Percentiles rank a stretch among this genome's conserved stretches.
These are phyloP conservation scores for Rhea americana DNA, from an alignment of 2,113 vertebrate species.

Conservation along the genomic window DNA sequence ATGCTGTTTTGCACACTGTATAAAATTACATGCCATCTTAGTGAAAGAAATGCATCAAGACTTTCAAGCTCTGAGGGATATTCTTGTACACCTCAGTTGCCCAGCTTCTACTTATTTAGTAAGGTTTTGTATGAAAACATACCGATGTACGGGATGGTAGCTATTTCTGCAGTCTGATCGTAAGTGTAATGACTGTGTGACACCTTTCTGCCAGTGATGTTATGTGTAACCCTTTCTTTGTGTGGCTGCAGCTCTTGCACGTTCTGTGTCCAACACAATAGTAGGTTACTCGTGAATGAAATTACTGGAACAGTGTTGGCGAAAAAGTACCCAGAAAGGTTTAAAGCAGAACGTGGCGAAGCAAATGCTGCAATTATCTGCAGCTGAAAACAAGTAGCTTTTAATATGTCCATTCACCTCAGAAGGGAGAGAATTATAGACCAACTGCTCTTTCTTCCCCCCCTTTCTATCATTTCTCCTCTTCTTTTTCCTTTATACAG, in stretches of 20 bases:
- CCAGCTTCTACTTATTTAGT: not conserved
- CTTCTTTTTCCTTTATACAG: constrained; percentile 76
- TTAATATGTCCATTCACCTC: constrained; percentile 89
- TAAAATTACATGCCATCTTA: not conserved
- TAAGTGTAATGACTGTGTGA: not conserved
- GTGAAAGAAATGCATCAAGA: not conserved
- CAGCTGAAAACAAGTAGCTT: constrained; percentile 93
- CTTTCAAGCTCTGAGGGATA: not conserved
- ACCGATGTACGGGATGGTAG: not conserved
- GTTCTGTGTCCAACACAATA: constrained; percentile 58
- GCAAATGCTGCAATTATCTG: constrained; percentile 88
- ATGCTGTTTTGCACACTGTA: not conserved
- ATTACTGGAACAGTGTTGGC: constrained; percentile 61
- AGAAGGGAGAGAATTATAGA: constrained; percentile 87
- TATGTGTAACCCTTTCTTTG: constrained; percentile 46
- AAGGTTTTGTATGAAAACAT: not conserved
- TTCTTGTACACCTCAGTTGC: not conserved
- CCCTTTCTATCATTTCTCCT: constrained; percentile 65
- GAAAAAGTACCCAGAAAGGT: constrained; percentile 65
- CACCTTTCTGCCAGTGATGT: constrained; percentile 13
- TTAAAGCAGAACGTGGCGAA: constrained; percentile 74
- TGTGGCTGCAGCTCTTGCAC: constrained; percentile 54
- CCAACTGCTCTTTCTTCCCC: constrained; percentile 73
- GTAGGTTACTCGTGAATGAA: constrained; percentile 67
- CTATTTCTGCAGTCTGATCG: constrained; percentile 3